Percentiles rank a stretch among this genome's conserved stretches.
phyloP scores from a whole-genome alignment of 2,888 invertebrate genomes.

The Ophion ventricosus region DNA sequence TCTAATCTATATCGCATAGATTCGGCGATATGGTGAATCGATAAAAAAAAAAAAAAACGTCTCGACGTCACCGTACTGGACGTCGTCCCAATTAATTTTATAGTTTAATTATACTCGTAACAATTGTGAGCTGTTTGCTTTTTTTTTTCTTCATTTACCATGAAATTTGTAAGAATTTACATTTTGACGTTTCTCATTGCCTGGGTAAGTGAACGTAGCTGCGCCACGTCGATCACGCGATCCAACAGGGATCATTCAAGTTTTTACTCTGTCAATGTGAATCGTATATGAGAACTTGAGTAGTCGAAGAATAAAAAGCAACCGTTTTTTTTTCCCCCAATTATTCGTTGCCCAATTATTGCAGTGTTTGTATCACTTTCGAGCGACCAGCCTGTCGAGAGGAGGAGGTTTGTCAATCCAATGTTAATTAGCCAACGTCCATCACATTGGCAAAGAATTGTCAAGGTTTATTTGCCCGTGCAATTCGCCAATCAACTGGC shows the following conservation, averaged over 20 bases:
- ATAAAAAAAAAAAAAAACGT: neutral
- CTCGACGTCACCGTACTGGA: constrained; percentile 17
- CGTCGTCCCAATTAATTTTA: constrained; percentile 36
- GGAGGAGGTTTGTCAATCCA: neutral
- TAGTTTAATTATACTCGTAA: constrained; percentile 21
- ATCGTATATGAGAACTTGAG: constrained; percentile 7
- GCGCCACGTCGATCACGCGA: neutral
- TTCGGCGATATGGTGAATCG: constrained; percentile 1
- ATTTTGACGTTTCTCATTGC: constrained; percentile 61
- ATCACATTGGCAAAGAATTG: neutral
- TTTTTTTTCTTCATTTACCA: constrained; percentile 44
- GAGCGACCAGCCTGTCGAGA: neutral
- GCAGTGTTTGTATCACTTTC: neutral
- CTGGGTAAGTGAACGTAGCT: constrained; percentile 60
- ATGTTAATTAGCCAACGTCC: neutral
- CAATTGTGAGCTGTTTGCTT: constrained; percentile 13
- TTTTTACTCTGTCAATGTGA: constrained; percentile 4
- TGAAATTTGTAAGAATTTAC: constrained; percentile 65
- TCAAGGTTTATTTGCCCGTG: neutral
- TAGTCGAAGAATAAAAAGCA: constrained; percentile 33
- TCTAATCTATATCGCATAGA: neutral
- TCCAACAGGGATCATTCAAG: constrained; percentile 10
- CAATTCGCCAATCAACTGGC: neutral
- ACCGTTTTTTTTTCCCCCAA: neutral
- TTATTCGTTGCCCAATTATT: neutral